Percentiles rank a stretch among this genome's conserved stretches.
Conservation (phyloP, 1,140 invertebrate species). For the Drosophila pseudoananassae region DNA sequence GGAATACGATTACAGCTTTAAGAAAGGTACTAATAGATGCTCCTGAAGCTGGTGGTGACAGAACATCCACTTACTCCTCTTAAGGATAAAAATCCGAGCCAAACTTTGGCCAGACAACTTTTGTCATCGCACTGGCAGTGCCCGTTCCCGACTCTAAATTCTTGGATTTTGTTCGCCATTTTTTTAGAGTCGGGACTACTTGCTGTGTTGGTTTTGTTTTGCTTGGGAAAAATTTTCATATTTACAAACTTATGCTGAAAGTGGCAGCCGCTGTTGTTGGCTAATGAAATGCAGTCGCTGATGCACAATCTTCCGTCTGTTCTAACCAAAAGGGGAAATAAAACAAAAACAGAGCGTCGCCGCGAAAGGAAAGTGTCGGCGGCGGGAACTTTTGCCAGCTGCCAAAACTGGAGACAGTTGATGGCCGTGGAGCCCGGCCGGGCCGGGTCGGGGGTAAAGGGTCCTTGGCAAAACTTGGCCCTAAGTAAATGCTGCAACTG, state of each 20-base stretch:
- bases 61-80: background rate
- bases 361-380: slow-evolving; percentile 33
- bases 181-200: background rate
- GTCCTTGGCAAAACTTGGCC: slow-evolving; percentile 51
- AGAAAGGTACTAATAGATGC: slow-evolving; percentile 2
- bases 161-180: slow-evolving; percentile 3
- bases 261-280: slow-evolving; percentile 66
- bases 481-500: slow-evolving; percentile 57
- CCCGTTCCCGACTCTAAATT: slow-evolving; percentile 51
- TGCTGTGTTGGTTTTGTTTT: slow-evolving; percentile 53
- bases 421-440: slow-evolving; percentile 41
- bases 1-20: background rate
- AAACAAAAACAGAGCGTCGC: slow-evolving; percentile 7
- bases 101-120: slow-evolving; percentile 76
- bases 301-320: slow-evolving; percentile 14
- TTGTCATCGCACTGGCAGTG: slow-evolving; percentile 70
- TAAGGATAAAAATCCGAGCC: slow-evolving; percentile 26
- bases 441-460: background rate
- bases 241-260: slow-evolving; percentile 78
- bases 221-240: slow-evolving; percentile 71
- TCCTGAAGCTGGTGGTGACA: slow-evolving; percentile 26
- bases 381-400: slow-evolving; percentile 71
- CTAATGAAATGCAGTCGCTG: slow-evolving; percentile 74
- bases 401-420: slow-evolving; percentile 79
- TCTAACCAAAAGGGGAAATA: slow-evolving; percentile 5